These are phyloP conservation scores for Venturia canescens DNA, from an alignment of 1,140 invertebrate genomes.

Conservation along the genomic window DNA sequence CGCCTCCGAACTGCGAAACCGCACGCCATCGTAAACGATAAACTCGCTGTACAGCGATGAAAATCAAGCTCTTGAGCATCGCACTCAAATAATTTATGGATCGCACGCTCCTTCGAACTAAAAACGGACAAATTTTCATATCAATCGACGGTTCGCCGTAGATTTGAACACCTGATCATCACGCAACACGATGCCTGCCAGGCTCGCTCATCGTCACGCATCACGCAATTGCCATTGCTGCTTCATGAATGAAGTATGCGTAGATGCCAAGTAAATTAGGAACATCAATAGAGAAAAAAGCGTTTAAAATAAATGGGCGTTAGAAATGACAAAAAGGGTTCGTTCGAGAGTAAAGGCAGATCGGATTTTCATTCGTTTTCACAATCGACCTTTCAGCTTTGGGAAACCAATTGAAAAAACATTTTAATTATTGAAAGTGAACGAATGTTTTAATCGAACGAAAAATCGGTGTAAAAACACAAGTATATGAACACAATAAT, in stretches of 20 bases:
- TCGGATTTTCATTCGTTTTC: background rate
- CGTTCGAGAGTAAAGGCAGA: background rate
- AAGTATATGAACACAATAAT: background rate
- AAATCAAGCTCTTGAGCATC: too few relatives aligned
- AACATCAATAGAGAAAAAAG: constrained; percentile 11
- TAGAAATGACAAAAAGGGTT: background rate
- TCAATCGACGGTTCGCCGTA: constrained; percentile 4
- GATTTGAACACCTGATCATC: constrained; percentile 23
- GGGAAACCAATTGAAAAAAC: background rate
- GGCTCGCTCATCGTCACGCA: constrained; percentile 27
- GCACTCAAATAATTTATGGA: background rate
- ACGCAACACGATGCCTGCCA: constrained; percentile 17
- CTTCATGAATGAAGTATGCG: background rate
- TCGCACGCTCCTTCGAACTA: background rate
- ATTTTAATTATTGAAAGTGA: background rate
- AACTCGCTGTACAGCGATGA: background rate
- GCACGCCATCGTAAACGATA: background rate
- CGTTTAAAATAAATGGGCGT: too few relatives aligned
- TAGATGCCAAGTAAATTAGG: background rate
- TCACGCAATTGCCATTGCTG: constrained; percentile 11
- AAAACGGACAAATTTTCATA: background rate
- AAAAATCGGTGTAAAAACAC: background rate
- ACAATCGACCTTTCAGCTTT: background rate
- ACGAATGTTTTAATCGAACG: background rate
- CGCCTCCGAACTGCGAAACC: background rate